Evolutionary conservation across 1,140 invertebrate genomes (phyloP), one percentile per base, ranked within the genome.

Genomic region (Eueides isabella): DNA sequence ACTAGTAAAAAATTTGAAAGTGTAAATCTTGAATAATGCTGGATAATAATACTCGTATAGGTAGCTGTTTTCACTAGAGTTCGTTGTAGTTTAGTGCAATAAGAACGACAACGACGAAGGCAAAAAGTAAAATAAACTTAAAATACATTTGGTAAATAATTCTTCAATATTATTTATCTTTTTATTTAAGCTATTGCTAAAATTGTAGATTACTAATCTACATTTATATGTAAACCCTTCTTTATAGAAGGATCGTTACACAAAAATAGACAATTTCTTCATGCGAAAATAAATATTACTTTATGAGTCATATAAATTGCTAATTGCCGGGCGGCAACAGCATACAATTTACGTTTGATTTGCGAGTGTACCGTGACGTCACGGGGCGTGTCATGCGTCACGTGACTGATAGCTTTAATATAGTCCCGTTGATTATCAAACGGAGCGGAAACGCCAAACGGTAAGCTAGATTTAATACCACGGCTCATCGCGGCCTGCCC

Each of bases 391-490:
- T 86, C 85, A 90, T 84, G 84, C 85, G 84, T 83, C 83, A 83
- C 80, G 84, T 89, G 89, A 91, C 83, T 87, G 89, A 92, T 90
- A 91, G 90, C 85, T 89, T 91, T 89, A 92, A 91, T 91, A 91
- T 85, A 88, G 88, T 88, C 87, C 84, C 84, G 90, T 88, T 90
- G 89, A 92, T 92, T 91, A 90, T 89, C 84, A 88, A 83, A 77
- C 81, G 74, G 83, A 82, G 85, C 85, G 87, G 85, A 90, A 90
- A 90, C 82, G 86, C 84, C 89, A 86, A 87, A 89, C 86, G 85
- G 84, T 91, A 92, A 92, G 89, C 91, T 92, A 90, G 91, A 91
- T 91, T 91, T 92, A 92, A 92, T 91, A 88, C 87, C 86, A 80
- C 79, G 82, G 89, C 82, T 88, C 87, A 89, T 89, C 80, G 87